phyloP scores from a whole-genome alignment of 1,140 invertebrate genomes.

The Drosophila bifasciata region DNA sequence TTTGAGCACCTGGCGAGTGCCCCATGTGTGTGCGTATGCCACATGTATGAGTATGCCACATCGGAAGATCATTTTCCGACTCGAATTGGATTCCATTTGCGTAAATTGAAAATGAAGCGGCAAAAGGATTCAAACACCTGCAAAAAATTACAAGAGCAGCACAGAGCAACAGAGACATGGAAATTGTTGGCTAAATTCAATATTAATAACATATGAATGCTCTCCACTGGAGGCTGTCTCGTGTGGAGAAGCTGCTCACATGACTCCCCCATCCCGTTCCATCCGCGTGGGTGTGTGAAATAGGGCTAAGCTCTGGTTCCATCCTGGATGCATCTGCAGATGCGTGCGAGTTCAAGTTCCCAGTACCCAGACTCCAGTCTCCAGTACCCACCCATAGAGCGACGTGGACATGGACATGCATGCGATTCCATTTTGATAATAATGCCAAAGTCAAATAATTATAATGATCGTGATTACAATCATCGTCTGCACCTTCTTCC shows the following conservation, averaged over 20 bases:
- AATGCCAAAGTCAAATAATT: constrained; percentile 79
- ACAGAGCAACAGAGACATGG: not conserved
- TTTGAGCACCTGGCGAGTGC: constrained; percentile 61
- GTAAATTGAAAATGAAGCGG: constrained; percentile 72
- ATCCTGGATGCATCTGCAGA: not conserved
- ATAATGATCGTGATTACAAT: constrained; percentile 82
- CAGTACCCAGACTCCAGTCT: not conserved
- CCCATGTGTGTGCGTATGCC: constrained; percentile 23
- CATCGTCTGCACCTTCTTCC: constrained; percentile 24
- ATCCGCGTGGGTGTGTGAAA: constrained; percentile 66
- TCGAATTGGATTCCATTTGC: constrained; percentile 57
- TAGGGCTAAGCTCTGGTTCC: constrained; percentile 46
- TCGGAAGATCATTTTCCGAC: constrained; percentile 51
- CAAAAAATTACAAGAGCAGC: constrained; percentile 27
- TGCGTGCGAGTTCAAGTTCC: constrained; percentile 37
- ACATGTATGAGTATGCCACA: constrained; percentile 3
- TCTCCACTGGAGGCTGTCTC: too few species aligned
- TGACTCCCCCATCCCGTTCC: not conserved
- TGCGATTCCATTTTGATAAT: constrained; percentile 81
- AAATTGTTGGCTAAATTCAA: too few species aligned
- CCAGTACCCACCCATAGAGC: constrained; percentile 10
- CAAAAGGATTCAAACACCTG: constrained; percentile 67
- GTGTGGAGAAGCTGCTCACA: not conserved
- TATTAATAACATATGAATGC: too few species aligned
- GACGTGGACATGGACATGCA: constrained; percentile 55